phyloP scores from a whole-genome alignment of 2,888 invertebrate species.

The Chrysina gloriosa region DNA sequence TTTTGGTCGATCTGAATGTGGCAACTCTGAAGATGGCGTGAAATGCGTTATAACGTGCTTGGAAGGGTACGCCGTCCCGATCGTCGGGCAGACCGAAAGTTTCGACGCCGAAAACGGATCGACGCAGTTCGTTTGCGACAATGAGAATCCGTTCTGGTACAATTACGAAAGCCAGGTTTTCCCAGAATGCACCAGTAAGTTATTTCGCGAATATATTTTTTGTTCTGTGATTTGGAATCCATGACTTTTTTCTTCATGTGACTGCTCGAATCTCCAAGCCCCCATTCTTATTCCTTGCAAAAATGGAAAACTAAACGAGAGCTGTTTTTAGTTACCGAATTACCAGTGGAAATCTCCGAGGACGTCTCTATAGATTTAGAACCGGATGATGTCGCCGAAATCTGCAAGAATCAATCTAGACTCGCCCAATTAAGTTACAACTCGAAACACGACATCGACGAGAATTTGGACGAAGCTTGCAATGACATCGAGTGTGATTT shows the following conservation, averaged over 20 bases:
- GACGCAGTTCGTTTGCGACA: slow-evolving; percentile 58
- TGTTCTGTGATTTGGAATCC: neutral
- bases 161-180: slow-evolving; percentile 60
- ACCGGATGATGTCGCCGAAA: slow-evolving; percentile 56
- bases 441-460: slow-evolving; percentile 55
- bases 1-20: slow-evolving; percentile 59
- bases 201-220: neutral
- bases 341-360: slow-evolving; percentile 66
- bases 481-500: slow-evolving; percentile 47
- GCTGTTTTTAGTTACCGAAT: slow-evolving; percentile 62
- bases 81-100: slow-evolving; percentile 52
- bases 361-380: slow-evolving; percentile 65
- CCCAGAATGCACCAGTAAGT: slow-evolving; percentile 69
- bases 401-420: slow-evolving; percentile 64
- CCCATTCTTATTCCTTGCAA: neutral
- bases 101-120: slow-evolving; percentile 48
- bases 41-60: slow-evolving; percentile 71
- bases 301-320: neutral
- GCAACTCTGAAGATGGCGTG: slow-evolving; percentile 52
- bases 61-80: slow-evolving; percentile 72
- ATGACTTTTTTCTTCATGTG: neutral
- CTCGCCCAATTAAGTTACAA: slow-evolving; percentile 60
- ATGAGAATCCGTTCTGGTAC: slow-evolving; percentile 62
- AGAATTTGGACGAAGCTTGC: slow-evolving; percentile 50
- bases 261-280: too few species aligned